Percentiles rank a stretch among this genome's conserved stretches.
Conservation (phyloP, 2,888 invertebrate genomes). For the Tipula vernalis region DNA sequence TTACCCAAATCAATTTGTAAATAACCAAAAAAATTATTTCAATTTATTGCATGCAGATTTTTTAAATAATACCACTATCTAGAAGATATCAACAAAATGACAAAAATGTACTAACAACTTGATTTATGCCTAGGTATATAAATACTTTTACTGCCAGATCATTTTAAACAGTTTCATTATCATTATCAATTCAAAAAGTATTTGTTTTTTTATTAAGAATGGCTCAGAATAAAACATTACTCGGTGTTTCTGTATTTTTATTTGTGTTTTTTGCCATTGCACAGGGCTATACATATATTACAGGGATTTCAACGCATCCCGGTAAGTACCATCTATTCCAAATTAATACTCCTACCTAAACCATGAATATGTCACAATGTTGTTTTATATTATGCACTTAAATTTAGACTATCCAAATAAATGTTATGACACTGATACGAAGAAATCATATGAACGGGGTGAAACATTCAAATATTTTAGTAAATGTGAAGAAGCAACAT, state of each 20-base stretch:
- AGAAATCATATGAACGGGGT: background rate
- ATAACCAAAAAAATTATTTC: too few species aligned
- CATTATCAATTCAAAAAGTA: background rate
- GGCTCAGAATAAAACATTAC: background rate
- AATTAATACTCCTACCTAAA: background rate
- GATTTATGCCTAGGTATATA: background rate
- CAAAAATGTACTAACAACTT: background rate
- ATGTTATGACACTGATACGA: background rate
- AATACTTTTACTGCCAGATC: background rate
- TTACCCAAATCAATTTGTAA: too few species aligned
- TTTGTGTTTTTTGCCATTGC: background rate
- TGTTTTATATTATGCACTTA: background rate
- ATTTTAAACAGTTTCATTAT: background rate
- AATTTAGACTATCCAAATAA: background rate
- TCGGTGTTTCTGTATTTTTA: background rate
- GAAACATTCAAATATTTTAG: background rate
- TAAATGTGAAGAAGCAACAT: background rate
- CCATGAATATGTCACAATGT: background rate
- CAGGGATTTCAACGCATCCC: background rate
- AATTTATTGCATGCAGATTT: too few species aligned
- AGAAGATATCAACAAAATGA: too few species aligned
- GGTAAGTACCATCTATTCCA: background rate
- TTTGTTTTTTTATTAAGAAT: background rate
- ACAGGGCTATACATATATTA: background rate
- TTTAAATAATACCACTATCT: too few species aligned